Evolutionary conservation across 2,888 invertebrate species (phyloP).

Genomic region (Panopea generosa): DNA sequence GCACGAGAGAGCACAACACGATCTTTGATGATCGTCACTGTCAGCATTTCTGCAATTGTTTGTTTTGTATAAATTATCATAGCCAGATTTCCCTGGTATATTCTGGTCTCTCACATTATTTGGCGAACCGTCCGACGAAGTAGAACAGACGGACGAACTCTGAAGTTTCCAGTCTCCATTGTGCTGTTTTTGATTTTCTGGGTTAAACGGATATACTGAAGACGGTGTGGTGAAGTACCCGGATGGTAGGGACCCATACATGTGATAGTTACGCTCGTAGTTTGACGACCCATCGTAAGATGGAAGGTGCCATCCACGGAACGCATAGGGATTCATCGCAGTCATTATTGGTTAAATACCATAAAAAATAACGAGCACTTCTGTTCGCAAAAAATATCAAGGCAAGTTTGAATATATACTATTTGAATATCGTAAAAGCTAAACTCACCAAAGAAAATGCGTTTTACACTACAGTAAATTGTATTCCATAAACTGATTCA

Average conservation of each 20-base stretch:
- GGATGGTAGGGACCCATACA: constrained; percentile 79
- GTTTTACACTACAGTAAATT: no score
- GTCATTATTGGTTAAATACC: constrained; percentile 49
- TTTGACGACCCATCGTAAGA: constrained; percentile 76
- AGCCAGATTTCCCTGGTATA: constrained; percentile 71
- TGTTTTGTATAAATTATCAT: constrained; percentile 77
- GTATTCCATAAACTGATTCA: no score
- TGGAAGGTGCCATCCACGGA: constrained; percentile 80
- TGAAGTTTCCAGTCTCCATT: constrained; percentile 79
- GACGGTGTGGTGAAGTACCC: constrained; percentile 75
- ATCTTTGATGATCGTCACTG: constrained; percentile 72
- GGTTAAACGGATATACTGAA: constrained; percentile 75
- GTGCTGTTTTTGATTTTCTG: constrained; percentile 75
- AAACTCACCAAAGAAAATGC: no score
- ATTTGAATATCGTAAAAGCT: no score
- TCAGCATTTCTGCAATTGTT: constrained; percentile 65
- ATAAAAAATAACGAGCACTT: not conserved
- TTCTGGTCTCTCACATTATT: constrained; percentile 61
- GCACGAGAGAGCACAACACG: constrained; percentile 78
- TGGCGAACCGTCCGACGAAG: constrained; percentile 67
- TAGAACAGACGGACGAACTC: constrained; percentile 67
- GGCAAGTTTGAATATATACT: no score
- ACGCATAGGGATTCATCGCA: constrained; percentile 79
- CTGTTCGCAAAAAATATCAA: no score
- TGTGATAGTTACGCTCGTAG: constrained; percentile 78